phyloP scores from a whole-genome alignment of 2,888 invertebrate species.

The Synergus laeviventris region DNA sequence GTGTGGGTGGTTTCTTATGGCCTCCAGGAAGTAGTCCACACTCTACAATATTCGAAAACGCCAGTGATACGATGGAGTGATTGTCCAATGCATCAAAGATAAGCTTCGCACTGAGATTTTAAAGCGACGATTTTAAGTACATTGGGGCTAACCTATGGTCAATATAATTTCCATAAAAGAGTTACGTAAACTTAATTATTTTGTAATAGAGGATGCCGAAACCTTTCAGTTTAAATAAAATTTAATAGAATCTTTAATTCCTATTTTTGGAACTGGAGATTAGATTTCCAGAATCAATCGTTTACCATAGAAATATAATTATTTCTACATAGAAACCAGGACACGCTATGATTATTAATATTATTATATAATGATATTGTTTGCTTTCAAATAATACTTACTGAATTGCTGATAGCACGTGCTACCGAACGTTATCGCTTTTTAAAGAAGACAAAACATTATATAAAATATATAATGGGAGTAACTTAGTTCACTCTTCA shows the following conservation, averaged over 20 bases:
- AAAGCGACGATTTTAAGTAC: constrained; percentile 1
- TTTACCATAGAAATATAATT: neutral
- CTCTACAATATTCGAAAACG: constrained; percentile 72
- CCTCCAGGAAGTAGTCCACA: constrained; percentile 71
- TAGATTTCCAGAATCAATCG: neutral
- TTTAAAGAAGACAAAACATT: neutral
- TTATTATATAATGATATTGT: neutral
- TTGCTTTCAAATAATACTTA: constrained; percentile 14
- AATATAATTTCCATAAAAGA: constrained; percentile 27
- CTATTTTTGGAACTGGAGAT: neutral
- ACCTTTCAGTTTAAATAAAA: constrained; percentile 13
- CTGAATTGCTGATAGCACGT: constrained; percentile 30
- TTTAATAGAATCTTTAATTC: neutral
- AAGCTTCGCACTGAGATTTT: neutral
- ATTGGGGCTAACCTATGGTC: constrained; percentile 26
- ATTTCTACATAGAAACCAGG: neutral
- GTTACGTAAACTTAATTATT: constrained; percentile 9
- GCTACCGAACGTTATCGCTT: constrained; percentile 37
- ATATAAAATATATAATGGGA: constrained; percentile 13
- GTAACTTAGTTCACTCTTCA: constrained; percentile 10
- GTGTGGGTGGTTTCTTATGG: constrained; percentile 72
- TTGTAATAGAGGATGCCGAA: neutral
- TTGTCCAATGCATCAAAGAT: constrained; percentile 36
- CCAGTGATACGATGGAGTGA: constrained; percentile 71
- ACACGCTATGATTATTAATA: neutral